Evolutionary conservation across 2,888 invertebrate genomes (phyloP).

Genomic region (Mythimna vitellina): DNA sequence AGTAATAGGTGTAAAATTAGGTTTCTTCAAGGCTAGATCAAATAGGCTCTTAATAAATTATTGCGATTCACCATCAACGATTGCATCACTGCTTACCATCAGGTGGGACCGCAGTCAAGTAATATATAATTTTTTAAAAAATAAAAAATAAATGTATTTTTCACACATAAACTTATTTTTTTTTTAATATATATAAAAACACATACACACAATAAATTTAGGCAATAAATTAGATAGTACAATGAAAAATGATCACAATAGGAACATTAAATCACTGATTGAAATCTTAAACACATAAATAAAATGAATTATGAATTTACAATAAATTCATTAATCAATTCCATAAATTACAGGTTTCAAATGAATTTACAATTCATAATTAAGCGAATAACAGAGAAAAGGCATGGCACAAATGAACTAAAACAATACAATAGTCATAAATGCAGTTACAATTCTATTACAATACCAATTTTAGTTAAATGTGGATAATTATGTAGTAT

Average conservation of each 20-base stretch:
- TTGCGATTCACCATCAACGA: no score
- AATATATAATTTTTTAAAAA: no score
- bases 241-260: constrained; percentile 23
- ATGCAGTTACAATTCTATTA: constrained; percentile 35
- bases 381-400: constrained; percentile 18
- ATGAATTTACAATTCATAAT: constrained; percentile 24
- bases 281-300: constrained; percentile 25
- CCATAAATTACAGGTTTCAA: constrained; percentile 5
- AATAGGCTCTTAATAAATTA: no score
- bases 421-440: constrained; percentile 22
- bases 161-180: not conserved
- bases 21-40: no score
- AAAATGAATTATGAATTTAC: constrained; percentile 19
- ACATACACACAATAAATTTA: not conserved
- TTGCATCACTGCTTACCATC: no score
- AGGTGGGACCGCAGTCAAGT: no score
- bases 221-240: constrained; percentile 10
- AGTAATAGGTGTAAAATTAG: no score
- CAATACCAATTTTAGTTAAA: not conserved
- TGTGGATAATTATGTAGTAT: no score
- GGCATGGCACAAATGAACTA: constrained; percentile 10
- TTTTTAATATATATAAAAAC: not conserved
- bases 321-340: constrained; percentile 18
- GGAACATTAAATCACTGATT: constrained; percentile 29
- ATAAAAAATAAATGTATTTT: no score